Evolutionary conservation across 2,888 invertebrate species (phyloP).

Genomic region (Odontothrips loti): DNA sequence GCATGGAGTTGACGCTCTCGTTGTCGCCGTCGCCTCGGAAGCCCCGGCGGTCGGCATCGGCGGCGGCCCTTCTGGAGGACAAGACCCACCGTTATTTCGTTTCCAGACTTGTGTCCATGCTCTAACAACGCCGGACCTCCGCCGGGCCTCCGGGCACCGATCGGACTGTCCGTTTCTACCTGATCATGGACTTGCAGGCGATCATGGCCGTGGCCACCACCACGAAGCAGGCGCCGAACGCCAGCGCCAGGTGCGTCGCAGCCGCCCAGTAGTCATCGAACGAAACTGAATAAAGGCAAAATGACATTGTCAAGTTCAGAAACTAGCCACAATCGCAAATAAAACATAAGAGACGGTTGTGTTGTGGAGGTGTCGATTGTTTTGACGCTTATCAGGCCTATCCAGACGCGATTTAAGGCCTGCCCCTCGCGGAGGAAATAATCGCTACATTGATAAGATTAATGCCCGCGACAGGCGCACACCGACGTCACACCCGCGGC

Average conservation of each 20-base stretch:
- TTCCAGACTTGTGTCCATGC: not conserved
- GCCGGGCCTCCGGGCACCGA: not conserved
- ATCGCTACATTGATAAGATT: constrained; percentile 19
- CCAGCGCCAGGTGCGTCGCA: not conserved
- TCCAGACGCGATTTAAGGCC: not conserved
- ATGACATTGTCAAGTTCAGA: too few relatives aligned
- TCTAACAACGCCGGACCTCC: not conserved
- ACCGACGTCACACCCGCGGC: not conserved
- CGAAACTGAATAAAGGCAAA: too few relatives aligned
- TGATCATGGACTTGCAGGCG: not conserved
- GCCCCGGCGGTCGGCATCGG: not conserved
- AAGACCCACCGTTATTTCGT: not conserved
- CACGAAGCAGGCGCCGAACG: not conserved
- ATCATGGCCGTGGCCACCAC: not conserved
- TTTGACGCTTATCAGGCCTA: not conserved
- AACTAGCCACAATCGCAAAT: not conserved
- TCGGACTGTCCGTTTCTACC: not conserved
- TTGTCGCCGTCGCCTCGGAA: not conserved
- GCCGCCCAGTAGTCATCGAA: not conserved
- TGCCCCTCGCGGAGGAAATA: not conserved
- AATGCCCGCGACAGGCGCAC: not conserved
- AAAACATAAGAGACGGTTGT: not conserved
- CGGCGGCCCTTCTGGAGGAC: not conserved
- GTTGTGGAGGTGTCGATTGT: not conserved
- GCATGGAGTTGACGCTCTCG: not conserved